Evolutionary conservation across 2,113 vertebrate genomes (phyloP).

Genomic region (Erpornis zantholeuca): DNA sequence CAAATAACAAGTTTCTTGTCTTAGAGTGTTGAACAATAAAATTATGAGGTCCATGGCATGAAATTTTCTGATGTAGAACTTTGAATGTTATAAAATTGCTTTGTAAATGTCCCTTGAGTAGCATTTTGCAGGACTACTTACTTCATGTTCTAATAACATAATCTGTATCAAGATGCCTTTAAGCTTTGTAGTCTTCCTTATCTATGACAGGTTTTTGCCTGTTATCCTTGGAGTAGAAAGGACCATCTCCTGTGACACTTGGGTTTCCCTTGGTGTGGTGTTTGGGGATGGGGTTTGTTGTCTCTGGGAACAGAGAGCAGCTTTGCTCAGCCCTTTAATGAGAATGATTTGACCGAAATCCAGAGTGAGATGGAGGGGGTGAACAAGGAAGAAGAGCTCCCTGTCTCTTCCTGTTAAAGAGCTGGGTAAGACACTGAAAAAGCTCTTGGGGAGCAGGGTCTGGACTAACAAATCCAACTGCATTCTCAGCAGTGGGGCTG

Average conservation of each 20-base stretch:
- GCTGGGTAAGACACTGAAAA: not conserved
- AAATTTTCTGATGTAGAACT: not conserved
- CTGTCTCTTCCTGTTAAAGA: not conserved
- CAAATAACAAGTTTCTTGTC: not conserved
- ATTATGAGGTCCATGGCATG: not conserved
- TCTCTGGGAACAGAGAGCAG: not conserved
- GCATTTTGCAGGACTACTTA: not conserved
- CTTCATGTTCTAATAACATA: not conserved
- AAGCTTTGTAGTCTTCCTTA: not conserved
- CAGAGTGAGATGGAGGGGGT: not conserved
- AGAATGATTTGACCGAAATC: not conserved
- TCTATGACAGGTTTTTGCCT: not conserved
- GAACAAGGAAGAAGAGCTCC: not conserved
- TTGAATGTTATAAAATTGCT: not conserved
- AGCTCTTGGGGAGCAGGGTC: not conserved
- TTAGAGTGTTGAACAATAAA: not conserved
- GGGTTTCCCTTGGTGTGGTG: not conserved
- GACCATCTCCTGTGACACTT: not conserved
- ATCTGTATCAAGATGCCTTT: not conserved
- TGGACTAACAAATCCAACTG: not conserved
- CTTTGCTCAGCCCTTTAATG: not conserved
- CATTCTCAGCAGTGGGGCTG: not conserved
- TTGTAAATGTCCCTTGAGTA: not conserved
- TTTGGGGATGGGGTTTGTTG: not conserved
- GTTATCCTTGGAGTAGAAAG: not conserved